Evolutionary conservation across 2,888 invertebrate genomes (phyloP).

Genomic region (Phania funesta): DNA sequence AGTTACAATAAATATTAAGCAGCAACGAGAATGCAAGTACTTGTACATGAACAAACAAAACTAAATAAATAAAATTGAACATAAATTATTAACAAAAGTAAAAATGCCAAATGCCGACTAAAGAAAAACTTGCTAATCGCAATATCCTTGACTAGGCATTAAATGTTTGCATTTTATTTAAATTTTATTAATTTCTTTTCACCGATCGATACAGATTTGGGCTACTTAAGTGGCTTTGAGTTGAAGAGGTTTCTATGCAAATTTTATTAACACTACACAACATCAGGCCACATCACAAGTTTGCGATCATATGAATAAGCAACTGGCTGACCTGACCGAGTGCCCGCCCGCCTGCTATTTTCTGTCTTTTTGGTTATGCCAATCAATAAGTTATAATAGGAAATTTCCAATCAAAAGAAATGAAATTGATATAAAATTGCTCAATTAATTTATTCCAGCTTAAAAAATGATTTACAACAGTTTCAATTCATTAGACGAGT

Average conservation of each 20-base stretch:
- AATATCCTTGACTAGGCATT: constrained; percentile 61
- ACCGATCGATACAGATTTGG: neutral
- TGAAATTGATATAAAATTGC: neutral
- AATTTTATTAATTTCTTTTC: constrained; percentile 24
- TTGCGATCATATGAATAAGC: neutral
- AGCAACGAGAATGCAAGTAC: neutral
- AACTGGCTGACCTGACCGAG: neutral
- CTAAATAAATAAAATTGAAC: constrained; percentile 26
- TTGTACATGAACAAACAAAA: constrained; percentile 30
- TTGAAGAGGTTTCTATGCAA: constrained; percentile 35
- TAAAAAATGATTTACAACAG: constrained; percentile 4
- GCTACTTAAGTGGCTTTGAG: constrained; percentile 7
- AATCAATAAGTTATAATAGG: constrained; percentile 25
- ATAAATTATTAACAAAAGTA: constrained; percentile 26
- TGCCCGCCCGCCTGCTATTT: neutral
- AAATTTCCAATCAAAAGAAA: constrained; percentile 3
- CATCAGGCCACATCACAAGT: neutral
- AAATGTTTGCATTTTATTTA: constrained; percentile 39
- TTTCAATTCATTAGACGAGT: constrained; percentile 19
- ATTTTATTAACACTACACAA: constrained; percentile 21
- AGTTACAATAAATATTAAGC: constrained; percentile 27
- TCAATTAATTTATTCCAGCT: constrained; percentile 10
- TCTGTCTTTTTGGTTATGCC: neutral
- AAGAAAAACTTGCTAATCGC: constrained; percentile 39
- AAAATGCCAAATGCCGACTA: neutral